phyloP scores from a whole-genome alignment of 1,140 invertebrate species.

The Lepeophtheirus salmonis region DNA sequence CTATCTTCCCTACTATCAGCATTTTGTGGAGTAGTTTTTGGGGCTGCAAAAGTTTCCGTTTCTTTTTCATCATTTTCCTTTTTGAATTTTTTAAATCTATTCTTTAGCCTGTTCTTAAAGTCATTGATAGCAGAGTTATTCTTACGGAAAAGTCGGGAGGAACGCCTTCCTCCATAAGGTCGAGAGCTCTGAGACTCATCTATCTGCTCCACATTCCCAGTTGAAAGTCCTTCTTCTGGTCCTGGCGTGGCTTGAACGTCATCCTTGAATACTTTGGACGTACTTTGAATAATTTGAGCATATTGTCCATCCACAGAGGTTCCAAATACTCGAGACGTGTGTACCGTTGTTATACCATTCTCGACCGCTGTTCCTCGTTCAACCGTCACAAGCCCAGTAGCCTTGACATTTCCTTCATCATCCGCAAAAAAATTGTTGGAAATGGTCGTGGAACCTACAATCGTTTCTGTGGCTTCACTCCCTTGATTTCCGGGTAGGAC shows the following conservation, averaged over 20 bases:
- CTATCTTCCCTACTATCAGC: slow-evolving; percentile 15
- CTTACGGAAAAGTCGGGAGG: slow-evolving; percentile 15
- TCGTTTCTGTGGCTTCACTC: not conserved
- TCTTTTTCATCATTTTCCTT: slow-evolving; percentile 17
- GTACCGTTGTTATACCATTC: slow-evolving; percentile 58
- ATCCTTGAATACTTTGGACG: slow-evolving; percentile 35
- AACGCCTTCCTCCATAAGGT: slow-evolving; percentile 20
- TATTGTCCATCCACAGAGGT: slow-evolving; percentile 71
- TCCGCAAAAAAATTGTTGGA: slow-evolving; percentile 3
- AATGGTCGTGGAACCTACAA: slow-evolving; percentile 26
- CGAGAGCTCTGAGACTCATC: not conserved
- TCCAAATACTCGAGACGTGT: slow-evolving; percentile 67
- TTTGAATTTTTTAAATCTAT: slow-evolving; percentile 1
- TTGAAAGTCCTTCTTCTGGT: not conserved
- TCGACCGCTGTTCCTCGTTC: slow-evolving; percentile 59
- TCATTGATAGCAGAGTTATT: slow-evolving; percentile 16
- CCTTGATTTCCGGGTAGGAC: not conserved
- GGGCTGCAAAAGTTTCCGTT: no score
- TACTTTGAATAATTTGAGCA: slow-evolving; percentile 49
- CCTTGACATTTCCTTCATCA: slow-evolving; percentile 19
- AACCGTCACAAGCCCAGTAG: slow-evolving; percentile 47
- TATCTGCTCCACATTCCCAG: no score
- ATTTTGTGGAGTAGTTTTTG: not conserved
- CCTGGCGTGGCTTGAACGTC: slow-evolving; percentile 2
- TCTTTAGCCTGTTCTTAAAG: slow-evolving; percentile 6